phyloP scores from a whole-genome alignment of 2,113 vertebrate species.

The Reinhardtius hippoglossoides region DNA sequence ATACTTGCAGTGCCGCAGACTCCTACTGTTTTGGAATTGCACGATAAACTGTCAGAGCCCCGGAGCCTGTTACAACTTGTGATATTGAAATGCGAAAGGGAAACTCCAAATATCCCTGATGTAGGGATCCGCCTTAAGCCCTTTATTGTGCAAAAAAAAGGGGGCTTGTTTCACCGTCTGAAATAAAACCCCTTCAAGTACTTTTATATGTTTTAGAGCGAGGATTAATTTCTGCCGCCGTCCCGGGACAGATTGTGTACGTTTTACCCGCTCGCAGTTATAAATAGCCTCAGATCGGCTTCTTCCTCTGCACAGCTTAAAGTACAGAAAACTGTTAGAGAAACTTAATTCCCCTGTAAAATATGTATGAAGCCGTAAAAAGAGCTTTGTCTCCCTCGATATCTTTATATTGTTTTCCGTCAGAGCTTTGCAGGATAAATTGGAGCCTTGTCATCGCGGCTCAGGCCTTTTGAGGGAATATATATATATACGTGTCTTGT shows the following conservation, averaged over 20 bases:
- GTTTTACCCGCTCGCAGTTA: slow-evolving; percentile 25
- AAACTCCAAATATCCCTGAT: background rate
- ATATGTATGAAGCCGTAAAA: slow-evolving; percentile 51
- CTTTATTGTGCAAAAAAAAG: background rate
- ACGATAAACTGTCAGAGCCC: background rate
- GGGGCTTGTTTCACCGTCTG: background rate
- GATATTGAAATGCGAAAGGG: background rate
- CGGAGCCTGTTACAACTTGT: background rate
- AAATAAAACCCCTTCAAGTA: slow-evolving; percentile 1
- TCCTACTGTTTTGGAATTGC: background rate
- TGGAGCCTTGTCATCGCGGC: slow-evolving; percentile 25
- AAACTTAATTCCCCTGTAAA: slow-evolving; percentile 54
- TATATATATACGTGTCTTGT: slow-evolving; percentile 46
- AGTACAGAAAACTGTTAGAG: slow-evolving; percentile 7
- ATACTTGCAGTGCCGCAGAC: background rate
- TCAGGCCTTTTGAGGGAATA: slow-evolving; percentile 43
- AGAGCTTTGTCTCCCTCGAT: slow-evolving; percentile 44
- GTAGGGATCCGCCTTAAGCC: background rate
- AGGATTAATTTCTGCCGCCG: background rate
- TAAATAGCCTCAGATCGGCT: background rate
- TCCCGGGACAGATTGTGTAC: background rate
- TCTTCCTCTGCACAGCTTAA: background rate
- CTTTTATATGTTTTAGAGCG: background rate
- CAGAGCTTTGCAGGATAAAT: slow-evolving; percentile 32
- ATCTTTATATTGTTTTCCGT: slow-evolving; percentile 42